Base-by-base conservation (phyloP, 2,888 invertebrate genomes). In the Camptogramma bilineatum region DNA sequence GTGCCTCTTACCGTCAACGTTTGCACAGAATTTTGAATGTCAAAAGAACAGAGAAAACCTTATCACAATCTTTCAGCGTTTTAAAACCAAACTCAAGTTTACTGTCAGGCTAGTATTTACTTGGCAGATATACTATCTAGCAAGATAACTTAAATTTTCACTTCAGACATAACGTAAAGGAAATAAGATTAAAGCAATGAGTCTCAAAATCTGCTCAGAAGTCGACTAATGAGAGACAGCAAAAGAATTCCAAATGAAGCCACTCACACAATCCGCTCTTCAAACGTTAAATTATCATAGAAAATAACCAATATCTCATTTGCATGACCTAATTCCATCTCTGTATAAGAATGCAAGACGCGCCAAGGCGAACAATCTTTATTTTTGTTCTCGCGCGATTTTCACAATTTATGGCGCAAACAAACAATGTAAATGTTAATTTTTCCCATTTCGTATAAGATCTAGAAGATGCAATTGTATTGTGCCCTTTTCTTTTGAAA, bases 401-500 rank as follows among this genome's bases (percentile, higher is more conserved):
- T 67, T 65, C 59, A 19, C 59, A 64, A 71, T 69, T 68, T 69
- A 69, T 69, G 55, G 61, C 60, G 52, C 60, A 64, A 67, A 64
- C 65, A 66, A 65, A 71, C 69, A 68, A 69, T 71, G 69, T 71
- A 67, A 67, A 71, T 71, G 67, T 64, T 67, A 71, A 71, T 71
- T 71, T 71, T 71, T 64, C 62, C 69, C 57, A 66, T 71, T 69
- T 57, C 59, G 62, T 68, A 53, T 59, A 69, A 68, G 34, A 60
- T 66, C 66, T 54, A 66, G 67, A 52, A 47, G 57, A 53, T 66
- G 59, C 62, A 62, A 56, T 62, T 64, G 24, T 59, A 47, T 55
- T 47, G 39, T 54, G 46, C 55, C 44, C 53, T 54, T 39, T 48
- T 55, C 44, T 61, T 63, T 66, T 50, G 62, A 71, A 71, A 39